phyloP scores from a whole-genome alignment of 2,888 invertebrate species.

The Andrena praecox region DNA sequence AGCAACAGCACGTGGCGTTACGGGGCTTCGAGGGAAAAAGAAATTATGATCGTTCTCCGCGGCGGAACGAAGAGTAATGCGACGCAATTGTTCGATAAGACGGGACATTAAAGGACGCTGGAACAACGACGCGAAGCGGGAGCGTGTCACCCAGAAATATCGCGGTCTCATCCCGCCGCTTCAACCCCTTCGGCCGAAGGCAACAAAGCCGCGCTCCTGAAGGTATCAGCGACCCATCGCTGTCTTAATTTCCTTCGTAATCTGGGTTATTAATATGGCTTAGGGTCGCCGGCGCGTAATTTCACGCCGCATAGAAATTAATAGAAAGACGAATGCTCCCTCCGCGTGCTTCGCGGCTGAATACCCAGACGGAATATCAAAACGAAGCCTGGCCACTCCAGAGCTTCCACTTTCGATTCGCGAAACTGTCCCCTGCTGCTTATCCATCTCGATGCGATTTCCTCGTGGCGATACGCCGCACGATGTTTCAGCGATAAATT shows the following conservation, averaged over 20 bases:
- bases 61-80: conserved; percentile 42
- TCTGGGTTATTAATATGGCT: conserved; percentile 83
- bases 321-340: conserved; percentile 71
- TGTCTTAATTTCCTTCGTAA: conserved; percentile 80
- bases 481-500: background rate
- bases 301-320: conserved; percentile 74
- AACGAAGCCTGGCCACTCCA: conserved; percentile 31
- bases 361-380: conserved; percentile 48
- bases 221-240: conserved; percentile 70
- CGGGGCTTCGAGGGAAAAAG: background rate
- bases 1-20: background rate
- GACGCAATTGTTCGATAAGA: conserved; percentile 56
- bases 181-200: conserved; percentile 63
- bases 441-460: background rate
- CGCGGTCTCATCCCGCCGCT: conserved; percentile 66
- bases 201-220: conserved; percentile 62
- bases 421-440: background rate
- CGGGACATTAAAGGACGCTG: conserved; percentile 29
- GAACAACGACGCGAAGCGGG: conserved; percentile 15
- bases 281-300: conserved; percentile 75
- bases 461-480: conserved; percentile 19
- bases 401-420: conserved; percentile 39
- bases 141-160: conserved; percentile 69
- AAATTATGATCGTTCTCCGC: conserved; percentile 8
- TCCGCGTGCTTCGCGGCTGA: conserved; percentile 44